These are phyloP conservation scores for Hydractinia symbiolongicarpus DNA, from an alignment of 30 jellyfish, hydroid and myxozoan species.

Conservation along the genomic window DNA sequence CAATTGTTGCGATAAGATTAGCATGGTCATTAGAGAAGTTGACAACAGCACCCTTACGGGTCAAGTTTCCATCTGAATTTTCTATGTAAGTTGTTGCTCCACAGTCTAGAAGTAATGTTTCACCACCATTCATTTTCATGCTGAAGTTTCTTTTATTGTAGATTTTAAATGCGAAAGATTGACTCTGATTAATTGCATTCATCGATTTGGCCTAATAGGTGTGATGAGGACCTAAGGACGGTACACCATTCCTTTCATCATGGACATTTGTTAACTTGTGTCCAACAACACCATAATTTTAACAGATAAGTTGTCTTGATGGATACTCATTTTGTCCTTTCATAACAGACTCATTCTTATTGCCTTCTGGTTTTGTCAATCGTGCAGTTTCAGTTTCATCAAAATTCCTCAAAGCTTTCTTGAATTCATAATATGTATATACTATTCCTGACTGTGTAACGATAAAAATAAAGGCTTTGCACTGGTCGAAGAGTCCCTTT, in stretches of 20 bases:
- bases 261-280: conserved; percentile 49
- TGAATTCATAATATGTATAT: conserved; percentile 9
- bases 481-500: conserved; percentile 13
- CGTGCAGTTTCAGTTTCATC: conserved; percentile 20
- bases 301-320: conserved; percentile 17
- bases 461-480: background rate
- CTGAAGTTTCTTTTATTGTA: conserved; percentile 3
- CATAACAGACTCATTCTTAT: background rate
- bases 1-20: conserved; percentile 32
- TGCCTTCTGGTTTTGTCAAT: background rate
- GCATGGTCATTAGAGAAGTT: conserved; percentile 29
- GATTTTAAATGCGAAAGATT: conserved; percentile 33
- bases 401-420: conserved; percentile 36
- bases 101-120: conserved; percentile 45
- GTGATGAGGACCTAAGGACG: conserved; percentile 12
- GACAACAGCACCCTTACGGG: conserved; percentile 39
- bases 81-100: conserved; percentile 61
- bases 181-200: background rate
- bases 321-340: background rate
- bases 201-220: conserved; percentile 18
- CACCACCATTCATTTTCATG: background rate
- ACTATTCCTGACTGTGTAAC: conserved; percentile 39
- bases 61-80: conserved; percentile 30
- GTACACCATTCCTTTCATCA: conserved; percentile 28
- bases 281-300: conserved; percentile 41